A percentile compares a stretch with the other conserved stretches of the same genome.
Conservation (phyloP, 2,797 vertebrate genomes). For the Decapterus maruadsi region DNA sequence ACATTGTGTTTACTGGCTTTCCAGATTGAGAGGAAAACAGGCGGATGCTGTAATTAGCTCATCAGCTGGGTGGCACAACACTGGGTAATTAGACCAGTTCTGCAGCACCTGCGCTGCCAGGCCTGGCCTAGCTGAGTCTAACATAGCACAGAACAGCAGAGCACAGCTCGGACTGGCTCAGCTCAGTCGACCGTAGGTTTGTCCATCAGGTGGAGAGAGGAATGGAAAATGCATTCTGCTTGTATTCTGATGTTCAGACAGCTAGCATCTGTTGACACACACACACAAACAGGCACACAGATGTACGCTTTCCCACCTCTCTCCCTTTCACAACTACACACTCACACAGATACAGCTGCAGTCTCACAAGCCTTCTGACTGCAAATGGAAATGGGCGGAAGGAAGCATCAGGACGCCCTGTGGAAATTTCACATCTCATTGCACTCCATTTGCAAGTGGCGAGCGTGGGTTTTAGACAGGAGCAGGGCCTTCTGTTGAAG, state of each 20-base stretch:
- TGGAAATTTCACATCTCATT: conserved; percentile 87
- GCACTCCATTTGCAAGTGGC: conserved; percentile 84
- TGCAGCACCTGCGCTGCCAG: conserved; percentile 80
- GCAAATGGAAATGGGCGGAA: conserved; percentile 78
- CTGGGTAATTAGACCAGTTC: conserved; percentile 84
- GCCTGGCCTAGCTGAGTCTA: conserved; percentile 52
- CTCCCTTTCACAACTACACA: conserved; percentile 36
- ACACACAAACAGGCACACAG: conserved; percentile 59
- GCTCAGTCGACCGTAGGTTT: conserved; percentile 55
- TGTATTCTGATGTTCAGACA: conserved; percentile 65
- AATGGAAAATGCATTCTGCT: conserved; percentile 52
- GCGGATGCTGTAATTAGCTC: conserved; percentile 86
- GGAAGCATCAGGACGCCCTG: conserved; percentile 76
- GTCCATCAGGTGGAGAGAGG: conserved; percentile 68
- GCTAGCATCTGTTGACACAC: conserved; percentile 77
- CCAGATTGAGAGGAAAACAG: conserved; percentile 85
- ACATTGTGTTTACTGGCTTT: conserved; percentile 83
- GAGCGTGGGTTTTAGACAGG: conserved; percentile 75
- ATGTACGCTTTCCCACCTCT: conserved; percentile 54
- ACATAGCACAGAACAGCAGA: conserved; percentile 38
- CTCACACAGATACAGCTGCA: conserved; percentile 67
- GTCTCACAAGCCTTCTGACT: conserved; percentile 67
- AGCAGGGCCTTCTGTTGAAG: conserved; percentile 76
- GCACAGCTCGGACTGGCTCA: conserved; percentile 49
- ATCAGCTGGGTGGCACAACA: conserved; percentile 88